Base-by-base conservation (phyloP, 2,113 vertebrate species). In the Taxidea taxus region DNA sequence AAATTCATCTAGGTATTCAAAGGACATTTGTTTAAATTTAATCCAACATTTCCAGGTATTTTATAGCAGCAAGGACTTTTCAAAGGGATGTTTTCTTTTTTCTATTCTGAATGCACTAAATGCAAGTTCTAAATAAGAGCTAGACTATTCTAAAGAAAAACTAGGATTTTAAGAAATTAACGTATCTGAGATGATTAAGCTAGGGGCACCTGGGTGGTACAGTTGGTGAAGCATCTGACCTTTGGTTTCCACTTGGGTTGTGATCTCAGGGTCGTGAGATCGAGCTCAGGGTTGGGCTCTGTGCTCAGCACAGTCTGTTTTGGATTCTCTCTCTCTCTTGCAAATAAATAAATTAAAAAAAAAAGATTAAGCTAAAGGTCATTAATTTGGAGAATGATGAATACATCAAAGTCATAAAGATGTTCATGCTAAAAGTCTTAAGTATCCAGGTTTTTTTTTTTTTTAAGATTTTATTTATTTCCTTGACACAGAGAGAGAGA, bases 61-160 rank as follows among this genome's bases (percentile, higher is more conserved):
- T 84, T 77, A 13, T n/a, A 87, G 51, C 60, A 0, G 12, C 25
- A 85, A 93, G 11, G 31, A 64, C 8, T 94, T 97, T 96, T 97
- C 27, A 29, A 77, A 47, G 74, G 39, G 25, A 4, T 39, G 64
- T n/a, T 49, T 51, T 49, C 14, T 39, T 92, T 85, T 85, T 83
- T 75, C 49, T 92, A 10, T 78, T 88, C 44, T 54, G 42, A 90
- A 77, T 49, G 8, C 34, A 44, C 37, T 85, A 81, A 88, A 39
- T 84, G 10, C 42, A 87, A 95, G 77, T 93, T 89, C 58, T 84
- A 21, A 95, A 83, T 34, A 27, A 64, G 29, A 84, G 15, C 14
- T n/a, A 86, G 42, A 87, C 27, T 54, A 25, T 54, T 34, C 20
- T 37, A 86, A 77, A 56, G n/a, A 70, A 90, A 89, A 77, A 54